These are phyloP conservation scores for Drosophila dives DNA, from an alignment of 2,888 invertebrate genomes.

Conservation along the genomic window DNA sequence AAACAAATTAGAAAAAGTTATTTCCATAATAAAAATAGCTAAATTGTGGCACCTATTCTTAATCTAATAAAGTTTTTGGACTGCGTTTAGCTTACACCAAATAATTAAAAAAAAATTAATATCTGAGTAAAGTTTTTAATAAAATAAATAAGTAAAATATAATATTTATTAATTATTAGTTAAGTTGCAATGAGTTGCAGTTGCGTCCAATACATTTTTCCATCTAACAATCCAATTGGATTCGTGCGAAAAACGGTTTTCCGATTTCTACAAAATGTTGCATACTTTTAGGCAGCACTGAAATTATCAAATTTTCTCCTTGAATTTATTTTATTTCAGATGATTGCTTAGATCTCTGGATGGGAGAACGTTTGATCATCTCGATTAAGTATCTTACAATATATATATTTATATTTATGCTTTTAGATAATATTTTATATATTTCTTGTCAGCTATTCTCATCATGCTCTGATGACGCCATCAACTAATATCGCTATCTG, in stretches of 20 bases:
- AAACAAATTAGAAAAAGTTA: not conserved
- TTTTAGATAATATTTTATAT: not conserved
- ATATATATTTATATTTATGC: not conserved
- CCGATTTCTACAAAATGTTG: constrained; percentile 11
- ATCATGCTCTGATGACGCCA: not conserved
- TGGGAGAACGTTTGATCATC: too few species aligned
- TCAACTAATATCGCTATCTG: not conserved
- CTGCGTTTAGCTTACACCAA: not conserved
- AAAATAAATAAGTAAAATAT: not conserved
- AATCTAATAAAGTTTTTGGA: not conserved
- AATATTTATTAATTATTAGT: fast-evolving
- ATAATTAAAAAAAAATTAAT: not conserved
- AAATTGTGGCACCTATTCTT: not conserved
- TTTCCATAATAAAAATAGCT: not conserved
- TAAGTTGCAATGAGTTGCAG: not conserved
- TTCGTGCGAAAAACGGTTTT: not conserved
- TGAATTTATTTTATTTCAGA: not conserved
- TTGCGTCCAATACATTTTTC: too few species aligned
- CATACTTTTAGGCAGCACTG: constrained; percentile 45
- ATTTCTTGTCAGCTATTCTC: not conserved
- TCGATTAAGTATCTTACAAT: too few species aligned
- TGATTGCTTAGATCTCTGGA: not conserved
- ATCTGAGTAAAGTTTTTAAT: not conserved
- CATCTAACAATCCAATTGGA: not conserved
- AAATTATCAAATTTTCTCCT: not conserved